Conservation (phyloP, 2,888 invertebrate genomes). For the Apodemia hepburni region DNA sequence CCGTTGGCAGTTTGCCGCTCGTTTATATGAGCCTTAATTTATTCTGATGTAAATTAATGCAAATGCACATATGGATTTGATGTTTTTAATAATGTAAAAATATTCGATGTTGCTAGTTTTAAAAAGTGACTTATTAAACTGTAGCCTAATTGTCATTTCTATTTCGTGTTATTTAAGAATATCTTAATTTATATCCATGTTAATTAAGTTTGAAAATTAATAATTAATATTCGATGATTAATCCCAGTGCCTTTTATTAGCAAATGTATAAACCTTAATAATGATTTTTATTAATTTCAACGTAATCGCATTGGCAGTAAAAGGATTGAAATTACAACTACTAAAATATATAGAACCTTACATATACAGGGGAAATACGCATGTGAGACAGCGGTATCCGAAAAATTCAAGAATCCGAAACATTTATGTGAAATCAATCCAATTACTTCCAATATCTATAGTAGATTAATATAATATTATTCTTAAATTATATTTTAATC, state of each 20-base stretch:
- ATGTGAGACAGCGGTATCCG: no score
- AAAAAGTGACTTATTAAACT: conserved; percentile 22
- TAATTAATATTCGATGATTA: conserved; percentile 24
- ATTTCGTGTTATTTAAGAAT: neutral
- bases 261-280: conserved; percentile 19
- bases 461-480: no score
- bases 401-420: no score
- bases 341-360: no score
- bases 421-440: no score
- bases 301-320: conserved; percentile 1
- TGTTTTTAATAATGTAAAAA: conserved; percentile 38
- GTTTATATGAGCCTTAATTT: neutral
- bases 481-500: no score
- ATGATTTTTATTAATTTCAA: conserved; percentile 2
- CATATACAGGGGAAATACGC: no score
- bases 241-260: conserved; percentile 34
- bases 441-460: no score
- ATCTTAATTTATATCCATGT: conserved; percentile 5
- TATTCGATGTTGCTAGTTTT: conserved; percentile 23
- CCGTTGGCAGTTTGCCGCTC: no score
- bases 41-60: conserved; percentile 26
- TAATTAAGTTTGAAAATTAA: neutral
- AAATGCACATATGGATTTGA: conserved; percentile 56
- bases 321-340: neutral
- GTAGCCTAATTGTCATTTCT: conserved; percentile 18